Evolutionary conservation across 2,888 invertebrate genomes (phyloP), one percentile per base, ranked within the genome.

Genomic region (Glyphotaelius pellucidus): DNA sequence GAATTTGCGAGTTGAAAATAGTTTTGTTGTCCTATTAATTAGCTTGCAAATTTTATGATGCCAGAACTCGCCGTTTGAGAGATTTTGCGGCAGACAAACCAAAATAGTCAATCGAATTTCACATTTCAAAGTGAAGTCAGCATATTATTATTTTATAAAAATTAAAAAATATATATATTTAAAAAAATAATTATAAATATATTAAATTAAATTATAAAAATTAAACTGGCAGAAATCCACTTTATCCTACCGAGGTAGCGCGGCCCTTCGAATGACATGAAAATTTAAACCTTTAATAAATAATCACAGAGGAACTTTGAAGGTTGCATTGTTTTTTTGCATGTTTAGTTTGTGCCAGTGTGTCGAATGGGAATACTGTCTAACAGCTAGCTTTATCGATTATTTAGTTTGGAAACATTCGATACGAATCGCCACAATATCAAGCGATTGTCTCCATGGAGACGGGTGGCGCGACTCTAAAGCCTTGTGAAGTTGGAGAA

Each of bases 381-480:
- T 67, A 67, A 5, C 25, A 67, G 19, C n/a, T 9, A 67, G 67
- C 25, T 25, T 42, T 86, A 86, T 86, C 47, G 86, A 86, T 86
- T 86, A 86, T 86, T 47, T 42, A n/a, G 86, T 86, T 35, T n/a
- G 86, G 14, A 30, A 42, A n/a, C 86, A 42, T 86, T 86, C 25
- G n/a, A 42, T 47, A 30, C 42, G 86, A 86, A 86, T 47, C 30
- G 30, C n/a, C 30, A 7, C 30, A 86, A 86, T 42, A 86, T 14
- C 47, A 38, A n/a, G 35, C 42, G 83, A 35, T 32, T 81, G 47
- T 90, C 38, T 14, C 90, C 90, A 42, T 90, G 81, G 90, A 35
- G 32, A 90, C 90, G 15, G 25, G 35, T 19, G 67, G 67, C 9
- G n/a, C 67, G 67, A 67, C 67, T 67, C 1, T 25, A n/a, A 67